Evolutionary conservation across 2,797 vertebrate species (phyloP).

Genomic region (Smutsia gigantea): DNA sequence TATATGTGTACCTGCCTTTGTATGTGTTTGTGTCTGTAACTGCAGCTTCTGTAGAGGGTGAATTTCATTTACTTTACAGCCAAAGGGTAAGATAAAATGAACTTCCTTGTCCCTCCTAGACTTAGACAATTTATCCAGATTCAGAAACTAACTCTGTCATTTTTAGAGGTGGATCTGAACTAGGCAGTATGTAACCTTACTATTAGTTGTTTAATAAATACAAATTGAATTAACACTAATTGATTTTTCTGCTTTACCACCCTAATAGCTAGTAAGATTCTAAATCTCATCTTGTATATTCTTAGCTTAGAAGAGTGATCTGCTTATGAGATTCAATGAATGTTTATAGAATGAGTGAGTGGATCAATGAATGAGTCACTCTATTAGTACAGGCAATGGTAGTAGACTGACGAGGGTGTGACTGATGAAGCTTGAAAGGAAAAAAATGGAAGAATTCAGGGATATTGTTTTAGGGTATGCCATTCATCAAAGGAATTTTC

Average conservation of each 20-base stretch:
- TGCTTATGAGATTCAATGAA: neutral
- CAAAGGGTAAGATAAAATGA: neutral
- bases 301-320: neutral
- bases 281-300: neutral
- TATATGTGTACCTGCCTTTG: neutral
- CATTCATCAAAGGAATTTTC: conserved; percentile 43
- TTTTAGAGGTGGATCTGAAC: neutral
- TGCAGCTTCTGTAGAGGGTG: neutral
- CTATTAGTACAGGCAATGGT: neutral
- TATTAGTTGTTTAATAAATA: neutral
- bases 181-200: neutral
- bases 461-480: neutral
- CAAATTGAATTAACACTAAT: neutral
- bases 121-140: neutral
- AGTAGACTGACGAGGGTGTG: neutral
- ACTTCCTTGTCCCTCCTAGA: neutral
- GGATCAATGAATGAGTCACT: neutral
- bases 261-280: neutral
- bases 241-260: neutral
- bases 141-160: conserved; percentile 8
- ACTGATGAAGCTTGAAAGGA: neutral
- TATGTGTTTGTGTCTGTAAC: neutral
- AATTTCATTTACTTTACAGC: neutral
- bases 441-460: neutral
- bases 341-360: neutral